Evolutionary conservation across 2,797 vertebrate genomes (phyloP), one percentile per base, ranked within the genome.

Genomic region (Cercopithecus mitis): DNA sequence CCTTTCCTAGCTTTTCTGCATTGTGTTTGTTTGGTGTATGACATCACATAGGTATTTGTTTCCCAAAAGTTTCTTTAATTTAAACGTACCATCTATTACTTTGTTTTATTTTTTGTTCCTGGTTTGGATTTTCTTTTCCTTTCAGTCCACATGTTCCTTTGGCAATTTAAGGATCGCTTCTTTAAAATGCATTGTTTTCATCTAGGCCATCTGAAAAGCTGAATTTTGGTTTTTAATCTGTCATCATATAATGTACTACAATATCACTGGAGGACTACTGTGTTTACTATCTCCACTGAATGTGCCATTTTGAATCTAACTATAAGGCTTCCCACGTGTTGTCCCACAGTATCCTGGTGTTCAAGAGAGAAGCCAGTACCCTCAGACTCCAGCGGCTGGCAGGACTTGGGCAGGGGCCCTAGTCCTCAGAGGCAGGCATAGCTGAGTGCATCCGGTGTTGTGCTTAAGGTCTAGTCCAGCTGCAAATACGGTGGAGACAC

Each of bases 321-420:
- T 12, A 3, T 9, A 39, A 30, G 24, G 30, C 22, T 73, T 81
- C 30, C 6, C 7, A 19, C 15, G 10, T 0, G 0, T 2, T 25
- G 55, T 36, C 58, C 19, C 5, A 39, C 5, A n/a, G 33, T 0
- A 2, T 25, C 15, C 10, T 17, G 13, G 39, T 10, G 43, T 24
- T 4, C 10, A 47, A 36, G 39, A 43, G 15, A 20, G 12, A 77
- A 0, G 0, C 4, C 4, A 4, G 33, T 13, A 25, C 1, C 14
- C 70, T 43, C 27, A 79, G 12, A 41, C 7, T 4, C 20, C 20
- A 9, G 7, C 8, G 36, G 20, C 27, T 1, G 0, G 52, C 8
- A 30, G 47, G 12, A 9, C 24, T 7, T 4, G 17, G 27, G 36
- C 1, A 2, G 19, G 15, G n/a, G 4, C 7, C 0, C 47, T 19